Conservation (phyloP, 1,140 invertebrate genomes). For the Zaprionus camerounensis region DNA sequence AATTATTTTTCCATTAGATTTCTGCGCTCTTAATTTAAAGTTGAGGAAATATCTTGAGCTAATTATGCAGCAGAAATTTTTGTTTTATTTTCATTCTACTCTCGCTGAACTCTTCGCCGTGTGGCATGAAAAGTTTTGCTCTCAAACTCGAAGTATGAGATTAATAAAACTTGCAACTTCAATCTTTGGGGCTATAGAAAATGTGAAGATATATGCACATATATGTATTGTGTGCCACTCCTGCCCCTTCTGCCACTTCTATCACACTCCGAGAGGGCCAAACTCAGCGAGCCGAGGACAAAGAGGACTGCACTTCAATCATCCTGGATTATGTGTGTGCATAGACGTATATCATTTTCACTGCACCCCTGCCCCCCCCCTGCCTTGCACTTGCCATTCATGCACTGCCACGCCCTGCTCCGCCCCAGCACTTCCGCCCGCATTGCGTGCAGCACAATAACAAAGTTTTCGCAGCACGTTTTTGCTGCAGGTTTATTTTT, state of each 20-base stretch:
- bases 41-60: not conserved
- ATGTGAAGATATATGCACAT: not conserved
- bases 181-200: not conserved
- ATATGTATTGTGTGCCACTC: not conserved
- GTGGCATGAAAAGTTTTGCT: not conserved
- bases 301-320: conserved; percentile 39
- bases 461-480: conserved; percentile 26
- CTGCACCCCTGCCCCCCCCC: no score
- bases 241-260: no score
- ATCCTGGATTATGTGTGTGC: conserved; percentile 27
- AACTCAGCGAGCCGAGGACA: conserved; percentile 13
- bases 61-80: not conserved
- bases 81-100: not conserved
- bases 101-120: not conserved
- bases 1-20: no score
- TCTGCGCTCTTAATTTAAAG: no score
- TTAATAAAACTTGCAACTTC: conserved; percentile 11
- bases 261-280: not conserved
- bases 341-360: conserved; percentile 27
- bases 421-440: not conserved
- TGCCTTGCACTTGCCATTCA: not conserved
- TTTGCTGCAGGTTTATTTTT: not conserved
- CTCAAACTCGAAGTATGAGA: not conserved
- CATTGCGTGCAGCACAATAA: conserved; percentile 8
- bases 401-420: not conserved